Evolutionary conservation across 2,797 vertebrate genomes (phyloP).

Genomic region (Dendrocincla fuliginosa): DNA sequence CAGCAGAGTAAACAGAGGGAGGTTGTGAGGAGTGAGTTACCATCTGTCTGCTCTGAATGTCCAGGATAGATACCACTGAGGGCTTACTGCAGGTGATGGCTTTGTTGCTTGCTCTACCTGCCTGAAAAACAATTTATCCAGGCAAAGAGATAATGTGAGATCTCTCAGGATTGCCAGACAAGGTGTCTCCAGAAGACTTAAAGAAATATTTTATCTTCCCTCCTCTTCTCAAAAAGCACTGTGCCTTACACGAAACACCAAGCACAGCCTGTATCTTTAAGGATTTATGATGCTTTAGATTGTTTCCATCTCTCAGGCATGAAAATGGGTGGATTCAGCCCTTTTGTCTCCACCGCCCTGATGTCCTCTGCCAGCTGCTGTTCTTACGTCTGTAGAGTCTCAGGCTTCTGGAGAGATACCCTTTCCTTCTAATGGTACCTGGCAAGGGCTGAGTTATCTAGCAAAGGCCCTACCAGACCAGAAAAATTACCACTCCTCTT

Average conservation of each 20-base stretch:
- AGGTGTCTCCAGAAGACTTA: background rate
- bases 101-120: background rate
- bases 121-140: background rate
- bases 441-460: background rate
- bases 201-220: background rate
- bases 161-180: background rate
- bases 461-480: background rate
- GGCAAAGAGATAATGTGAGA: background rate
- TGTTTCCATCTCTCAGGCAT: background rate
- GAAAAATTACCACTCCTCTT: accelerated
- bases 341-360: background rate
- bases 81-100: background rate
- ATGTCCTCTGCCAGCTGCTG: background rate
- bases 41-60: background rate
- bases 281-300: background rate
- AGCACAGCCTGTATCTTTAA: background rate
- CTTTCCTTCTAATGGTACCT: background rate
- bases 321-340: background rate
- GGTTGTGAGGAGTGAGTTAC: background rate
- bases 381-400: background rate
- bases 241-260: background rate
- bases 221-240: background rate
- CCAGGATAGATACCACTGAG: background rate
- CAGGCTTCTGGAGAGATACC: background rate
- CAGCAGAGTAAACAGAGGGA: background rate